Conservation (phyloP, 2,113 vertebrate genomes). For the Scalopus aquaticus region DNA sequence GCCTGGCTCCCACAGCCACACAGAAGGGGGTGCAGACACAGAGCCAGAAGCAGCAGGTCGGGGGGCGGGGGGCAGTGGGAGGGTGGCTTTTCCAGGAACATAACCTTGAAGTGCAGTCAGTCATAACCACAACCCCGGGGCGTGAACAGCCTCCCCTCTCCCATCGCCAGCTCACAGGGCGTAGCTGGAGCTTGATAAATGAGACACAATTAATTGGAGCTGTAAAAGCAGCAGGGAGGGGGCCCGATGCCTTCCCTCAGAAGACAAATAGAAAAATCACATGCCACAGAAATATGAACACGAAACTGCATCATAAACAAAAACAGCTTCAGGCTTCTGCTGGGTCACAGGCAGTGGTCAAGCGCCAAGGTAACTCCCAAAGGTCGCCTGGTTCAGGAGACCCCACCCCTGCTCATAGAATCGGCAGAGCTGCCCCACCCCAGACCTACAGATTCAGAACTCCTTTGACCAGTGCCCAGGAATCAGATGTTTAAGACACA, state of each 20-base stretch:
- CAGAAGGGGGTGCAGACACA: background rate
- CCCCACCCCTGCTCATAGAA: background rate
- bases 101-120: conserved; percentile 13
- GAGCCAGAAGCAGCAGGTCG: background rate
- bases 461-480: background rate
- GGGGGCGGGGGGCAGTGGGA: background rate
- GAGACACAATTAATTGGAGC: conserved; percentile 44
- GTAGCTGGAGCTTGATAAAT: conserved; percentile 51
- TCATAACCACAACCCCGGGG: background rate
- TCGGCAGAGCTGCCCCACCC: background rate
- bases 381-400: too few relatives aligned
- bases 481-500: background rate
- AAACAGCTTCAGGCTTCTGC: background rate
- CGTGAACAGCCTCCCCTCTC: conserved; percentile 32
- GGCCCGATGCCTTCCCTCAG: background rate
- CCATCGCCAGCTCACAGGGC: background rate
- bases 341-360: background rate
- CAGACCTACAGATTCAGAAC: background rate
- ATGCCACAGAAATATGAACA: background rate
- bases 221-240: background rate
- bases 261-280: background rate
- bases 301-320: background rate
- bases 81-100: background rate
- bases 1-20: background rate
- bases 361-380: background rate